Percentiles rank a stretch among this genome's conserved stretches.
Evolutionary conservation across 2,113 vertebrate genomes (phyloP).

Genomic region (Malurus melanocephalus): DNA sequence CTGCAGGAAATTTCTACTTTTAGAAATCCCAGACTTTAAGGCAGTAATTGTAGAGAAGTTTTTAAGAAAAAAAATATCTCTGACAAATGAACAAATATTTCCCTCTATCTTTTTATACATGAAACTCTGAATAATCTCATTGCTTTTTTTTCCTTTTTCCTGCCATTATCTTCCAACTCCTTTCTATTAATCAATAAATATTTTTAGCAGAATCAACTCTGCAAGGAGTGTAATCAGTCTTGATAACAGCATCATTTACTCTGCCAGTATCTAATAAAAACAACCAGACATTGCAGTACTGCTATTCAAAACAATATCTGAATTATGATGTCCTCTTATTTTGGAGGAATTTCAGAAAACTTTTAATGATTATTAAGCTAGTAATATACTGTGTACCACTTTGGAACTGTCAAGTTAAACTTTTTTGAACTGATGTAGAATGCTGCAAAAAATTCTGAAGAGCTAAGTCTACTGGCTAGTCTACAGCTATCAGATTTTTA

Average conservation of each 20-base stretch:
- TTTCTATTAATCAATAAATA: not conserved
- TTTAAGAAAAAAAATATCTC: not conserved
- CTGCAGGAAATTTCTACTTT: slow-evolving; percentile 8
- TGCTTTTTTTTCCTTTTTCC: not conserved
- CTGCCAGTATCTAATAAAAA: not conserved
- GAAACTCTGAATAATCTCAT: not conserved
- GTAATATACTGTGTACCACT: not conserved
- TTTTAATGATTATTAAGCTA: not conserved
- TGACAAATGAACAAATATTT: not conserved
- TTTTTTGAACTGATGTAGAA: not conserved
- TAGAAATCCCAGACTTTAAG: not conserved
- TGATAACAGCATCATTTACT: not conserved
- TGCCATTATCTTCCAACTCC: not conserved
- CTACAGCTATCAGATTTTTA: not conserved
- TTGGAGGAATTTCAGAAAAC: not conserved
- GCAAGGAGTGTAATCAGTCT: not conserved
- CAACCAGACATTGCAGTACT: not conserved
- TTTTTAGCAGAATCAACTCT: not conserved
- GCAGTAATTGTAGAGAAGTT: not conserved
- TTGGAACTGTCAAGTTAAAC: not conserved
- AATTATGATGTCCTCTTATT: not conserved
- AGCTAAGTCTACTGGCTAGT: not conserved
- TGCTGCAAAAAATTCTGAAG: not conserved
- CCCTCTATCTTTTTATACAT: not conserved
- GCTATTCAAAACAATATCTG: not conserved